These are phyloP conservation scores for Elachura formosa DNA, from an alignment of 2,113 vertebrate species.

Conservation along the genomic window DNA sequence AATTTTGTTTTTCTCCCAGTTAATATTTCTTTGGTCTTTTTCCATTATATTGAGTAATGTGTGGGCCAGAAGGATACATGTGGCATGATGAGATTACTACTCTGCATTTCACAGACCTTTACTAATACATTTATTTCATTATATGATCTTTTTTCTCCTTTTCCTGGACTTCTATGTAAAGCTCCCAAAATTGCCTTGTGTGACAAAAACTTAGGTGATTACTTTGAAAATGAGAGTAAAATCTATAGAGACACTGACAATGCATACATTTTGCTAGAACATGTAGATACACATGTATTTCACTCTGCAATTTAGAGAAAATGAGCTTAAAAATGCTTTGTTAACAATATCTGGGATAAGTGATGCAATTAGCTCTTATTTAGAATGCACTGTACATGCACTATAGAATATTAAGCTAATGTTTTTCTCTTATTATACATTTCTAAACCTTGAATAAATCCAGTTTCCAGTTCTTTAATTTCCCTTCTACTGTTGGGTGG, in stretches of 20 bases:
- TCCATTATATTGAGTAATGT: conserved; percentile 2
- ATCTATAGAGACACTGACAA: not conserved
- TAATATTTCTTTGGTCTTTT: not conserved
- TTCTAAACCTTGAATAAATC: not conserved
- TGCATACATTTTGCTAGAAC: not conserved
- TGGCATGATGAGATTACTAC: not conserved
- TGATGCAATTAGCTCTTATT: not conserved
- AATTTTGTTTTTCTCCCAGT: not conserved
- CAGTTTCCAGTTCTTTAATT: not conserved
- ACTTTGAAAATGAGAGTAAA: not conserved
- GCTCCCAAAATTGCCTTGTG: not conserved
- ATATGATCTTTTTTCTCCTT: not conserved
- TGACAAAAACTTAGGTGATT: not conserved
- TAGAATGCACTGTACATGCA: not conserved
- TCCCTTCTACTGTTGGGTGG: not conserved
- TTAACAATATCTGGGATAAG: not conserved
- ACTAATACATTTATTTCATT: not conserved
- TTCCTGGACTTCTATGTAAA: not conserved
- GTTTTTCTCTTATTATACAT: not conserved
- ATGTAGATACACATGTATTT: not conserved
- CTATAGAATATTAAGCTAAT: not conserved
- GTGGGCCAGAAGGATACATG: not conserved
- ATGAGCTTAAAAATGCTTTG: not conserved
- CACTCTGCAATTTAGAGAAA: not conserved
- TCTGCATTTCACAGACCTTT: not conserved